Conservation (phyloP, 2,888 invertebrate genomes). For the Drosophila picticornis region DNA sequence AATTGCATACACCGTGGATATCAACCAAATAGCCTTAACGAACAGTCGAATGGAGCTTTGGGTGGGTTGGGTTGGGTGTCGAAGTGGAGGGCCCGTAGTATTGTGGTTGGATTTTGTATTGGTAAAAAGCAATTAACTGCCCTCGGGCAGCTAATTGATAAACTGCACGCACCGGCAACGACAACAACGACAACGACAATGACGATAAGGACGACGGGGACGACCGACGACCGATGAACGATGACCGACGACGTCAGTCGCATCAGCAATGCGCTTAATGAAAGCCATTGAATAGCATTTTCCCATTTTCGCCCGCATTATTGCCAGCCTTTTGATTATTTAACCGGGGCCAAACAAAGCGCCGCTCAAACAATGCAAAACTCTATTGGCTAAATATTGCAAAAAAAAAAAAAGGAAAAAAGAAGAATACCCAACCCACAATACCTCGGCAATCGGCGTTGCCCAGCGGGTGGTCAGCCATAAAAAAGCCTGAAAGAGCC, state of each 20-base stretch:
- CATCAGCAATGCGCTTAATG: slow-evolving; percentile 72
- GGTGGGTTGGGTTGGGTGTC: not conserved
- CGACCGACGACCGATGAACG: not conserved
- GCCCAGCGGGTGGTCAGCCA: slow-evolving; percentile 51
- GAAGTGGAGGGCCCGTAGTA: not conserved
- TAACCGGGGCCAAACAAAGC: slow-evolving; percentile 65
- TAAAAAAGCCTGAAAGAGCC: slow-evolving; percentile 40
- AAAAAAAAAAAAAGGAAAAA: slow-evolving; percentile 26
- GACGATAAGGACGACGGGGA: slow-evolving; percentile 1
- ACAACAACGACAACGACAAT: slow-evolving; percentile 2
- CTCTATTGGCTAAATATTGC: slow-evolving; percentile 75
- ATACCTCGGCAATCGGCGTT: not conserved
- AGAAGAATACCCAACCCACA: not conserved
- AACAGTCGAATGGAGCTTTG: not conserved
- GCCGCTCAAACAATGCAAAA: slow-evolving; percentile 66
- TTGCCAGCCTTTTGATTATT: slow-evolving; percentile 53
- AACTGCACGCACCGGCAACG: slow-evolving; percentile 64
- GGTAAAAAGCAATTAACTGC: slow-evolving; percentile 74
- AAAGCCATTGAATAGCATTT: slow-evolving; percentile 61
- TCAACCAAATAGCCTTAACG: not conserved
- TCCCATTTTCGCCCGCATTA: slow-evolving; percentile 4
- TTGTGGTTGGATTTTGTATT: slow-evolving; percentile 15
- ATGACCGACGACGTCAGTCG: slow-evolving; percentile 37
- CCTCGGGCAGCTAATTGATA: slow-evolving; percentile 72
- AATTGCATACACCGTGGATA: slow-evolving; percentile 13